A percentile compares a stretch with the other conserved stretches of the same genome.
Conservation (phyloP, 1,140 invertebrate genomes). For the Drosophila lacertosa region DNA sequence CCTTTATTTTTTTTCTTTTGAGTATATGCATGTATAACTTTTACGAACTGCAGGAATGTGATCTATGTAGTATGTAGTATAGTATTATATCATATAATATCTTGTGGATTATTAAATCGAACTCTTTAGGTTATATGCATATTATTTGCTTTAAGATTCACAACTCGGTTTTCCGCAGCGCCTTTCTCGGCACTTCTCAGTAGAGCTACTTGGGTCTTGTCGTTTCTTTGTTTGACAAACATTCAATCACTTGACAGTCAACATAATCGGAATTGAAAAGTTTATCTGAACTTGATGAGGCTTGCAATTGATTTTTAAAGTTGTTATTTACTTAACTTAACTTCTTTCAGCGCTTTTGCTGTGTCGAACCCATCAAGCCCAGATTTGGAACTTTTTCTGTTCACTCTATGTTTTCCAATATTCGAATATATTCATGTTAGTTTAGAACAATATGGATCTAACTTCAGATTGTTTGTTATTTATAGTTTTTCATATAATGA, state of each 20-base stretch:
- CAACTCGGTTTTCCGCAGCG: constrained; percentile 25
- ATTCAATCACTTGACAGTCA: constrained; percentile 12
- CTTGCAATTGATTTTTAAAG: neutral
- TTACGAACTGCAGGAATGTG: constrained; percentile 13
- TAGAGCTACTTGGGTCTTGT: neutral
- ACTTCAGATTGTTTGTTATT: too few species aligned
- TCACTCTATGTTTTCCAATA: neutral
- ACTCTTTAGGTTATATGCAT: constrained; percentile 20
- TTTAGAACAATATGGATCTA: constrained; percentile 24
- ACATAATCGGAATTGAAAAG: neutral
- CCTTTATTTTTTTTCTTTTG: neutral
- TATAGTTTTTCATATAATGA: too few species aligned
- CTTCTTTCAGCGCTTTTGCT: neutral
- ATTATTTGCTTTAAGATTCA: constrained; percentile 26
- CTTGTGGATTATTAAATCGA: constrained; percentile 6
- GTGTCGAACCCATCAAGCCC: neutral
- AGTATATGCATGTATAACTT: neutral
- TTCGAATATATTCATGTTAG: neutral
- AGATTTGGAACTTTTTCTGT: constrained; percentile 7
- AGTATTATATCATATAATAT: neutral
- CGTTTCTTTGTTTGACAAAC: neutral
- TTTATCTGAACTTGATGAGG: neutral
- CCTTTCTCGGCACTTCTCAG: constrained; percentile 29
- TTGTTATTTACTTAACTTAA: neutral
- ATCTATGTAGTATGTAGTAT: constrained; percentile 11